These are phyloP conservation scores for Coecobrya sp. DNA, from an alignment of 2,888 invertebrate species.

Conservation along the genomic window DNA sequence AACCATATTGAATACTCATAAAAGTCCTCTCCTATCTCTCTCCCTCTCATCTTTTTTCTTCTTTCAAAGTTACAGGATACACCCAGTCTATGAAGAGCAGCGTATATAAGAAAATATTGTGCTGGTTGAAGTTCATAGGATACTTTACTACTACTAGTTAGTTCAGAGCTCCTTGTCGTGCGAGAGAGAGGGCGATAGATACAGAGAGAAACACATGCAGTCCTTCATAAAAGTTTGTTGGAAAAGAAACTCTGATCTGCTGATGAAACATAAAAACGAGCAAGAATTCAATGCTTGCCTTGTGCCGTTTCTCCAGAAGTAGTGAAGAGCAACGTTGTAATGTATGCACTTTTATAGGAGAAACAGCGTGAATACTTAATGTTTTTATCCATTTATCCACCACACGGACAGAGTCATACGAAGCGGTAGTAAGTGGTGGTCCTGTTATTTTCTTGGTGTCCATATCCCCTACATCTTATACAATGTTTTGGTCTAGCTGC, in stretches of 20 bases:
- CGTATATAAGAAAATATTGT: constrained; percentile 17
- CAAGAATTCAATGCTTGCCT: neutral
- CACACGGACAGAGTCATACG: neutral
- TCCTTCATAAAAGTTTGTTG: constrained; percentile 23
- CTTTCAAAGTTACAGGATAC: constrained; percentile 18
- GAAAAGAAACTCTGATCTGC: constrained; percentile 13
- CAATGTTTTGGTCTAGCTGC: constrained; percentile 16
- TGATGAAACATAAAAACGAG: constrained; percentile 21
- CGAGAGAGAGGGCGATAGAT: neutral
- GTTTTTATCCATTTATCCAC: neutral
- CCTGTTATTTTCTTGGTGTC: constrained; percentile 42
- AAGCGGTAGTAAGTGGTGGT: neutral
- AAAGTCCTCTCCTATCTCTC: constrained; percentile 33
- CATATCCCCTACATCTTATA: constrained; percentile 8
- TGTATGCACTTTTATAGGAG: constrained; percentile 29
- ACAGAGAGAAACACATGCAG: neutral
- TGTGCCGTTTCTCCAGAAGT: constrained; percentile 15
- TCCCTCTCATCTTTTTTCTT: neutral
- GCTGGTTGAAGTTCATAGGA: constrained; percentile 33
- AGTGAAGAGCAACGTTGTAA: constrained; percentile 17
- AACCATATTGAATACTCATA: constrained; percentile 30
- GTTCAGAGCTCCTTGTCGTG: neutral
- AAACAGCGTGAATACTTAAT: constrained; percentile 36
- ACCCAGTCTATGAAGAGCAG: neutral
- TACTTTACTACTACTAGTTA: neutral